phyloP scores from a whole-genome alignment of 2,113 vertebrate species.

The Labeo rohita region DNA sequence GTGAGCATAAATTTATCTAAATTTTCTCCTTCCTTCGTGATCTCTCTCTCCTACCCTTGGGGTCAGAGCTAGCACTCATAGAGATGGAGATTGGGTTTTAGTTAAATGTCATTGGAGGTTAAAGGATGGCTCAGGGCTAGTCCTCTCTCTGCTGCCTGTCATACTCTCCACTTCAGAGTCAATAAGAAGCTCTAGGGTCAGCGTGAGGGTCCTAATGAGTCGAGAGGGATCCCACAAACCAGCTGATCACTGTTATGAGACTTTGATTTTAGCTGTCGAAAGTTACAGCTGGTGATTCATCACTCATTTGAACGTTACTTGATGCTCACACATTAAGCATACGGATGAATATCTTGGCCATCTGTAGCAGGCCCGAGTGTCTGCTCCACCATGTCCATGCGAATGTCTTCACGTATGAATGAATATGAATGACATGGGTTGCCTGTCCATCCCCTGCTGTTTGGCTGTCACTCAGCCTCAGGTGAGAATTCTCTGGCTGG shows the following conservation, averaged over 20 bases:
- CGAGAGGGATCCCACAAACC: slow-evolving; percentile 23
- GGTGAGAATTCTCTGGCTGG: slow-evolving; percentile 51
- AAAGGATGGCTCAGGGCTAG: slow-evolving; percentile 75
- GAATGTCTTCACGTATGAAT: slow-evolving; percentile 53
- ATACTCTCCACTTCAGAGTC: slow-evolving; percentile 54
- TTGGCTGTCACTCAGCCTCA: slow-evolving; percentile 71
- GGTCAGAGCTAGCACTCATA: slow-evolving; percentile 71
- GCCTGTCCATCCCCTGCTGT: slow-evolving; percentile 62
- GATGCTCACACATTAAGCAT: not conserved
- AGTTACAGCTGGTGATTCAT: slow-evolving; percentile 23
- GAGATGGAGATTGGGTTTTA: slow-evolving; percentile 80
- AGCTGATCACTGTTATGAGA: slow-evolving; percentile 33
- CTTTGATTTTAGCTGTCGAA: slow-evolving; percentile 31
- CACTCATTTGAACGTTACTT: not conserved
- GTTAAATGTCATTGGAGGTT: slow-evolving; percentile 83
- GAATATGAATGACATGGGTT: slow-evolving; percentile 54
- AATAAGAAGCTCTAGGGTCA: slow-evolving; percentile 52
- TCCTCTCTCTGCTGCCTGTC: slow-evolving; percentile 61
- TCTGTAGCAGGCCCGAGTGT: slow-evolving; percentile 41
- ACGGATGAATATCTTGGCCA: slow-evolving; percentile 4
- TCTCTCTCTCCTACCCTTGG: slow-evolving; percentile 42
- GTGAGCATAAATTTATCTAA: not conserved
- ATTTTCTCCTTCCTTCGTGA: not conserved
- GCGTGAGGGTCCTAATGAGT: slow-evolving; percentile 51
- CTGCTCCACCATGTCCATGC: slow-evolving; percentile 52